Evolutionary conservation across 2,797 vertebrate species (phyloP).

Genomic region (Numenius phaeopus): DNA sequence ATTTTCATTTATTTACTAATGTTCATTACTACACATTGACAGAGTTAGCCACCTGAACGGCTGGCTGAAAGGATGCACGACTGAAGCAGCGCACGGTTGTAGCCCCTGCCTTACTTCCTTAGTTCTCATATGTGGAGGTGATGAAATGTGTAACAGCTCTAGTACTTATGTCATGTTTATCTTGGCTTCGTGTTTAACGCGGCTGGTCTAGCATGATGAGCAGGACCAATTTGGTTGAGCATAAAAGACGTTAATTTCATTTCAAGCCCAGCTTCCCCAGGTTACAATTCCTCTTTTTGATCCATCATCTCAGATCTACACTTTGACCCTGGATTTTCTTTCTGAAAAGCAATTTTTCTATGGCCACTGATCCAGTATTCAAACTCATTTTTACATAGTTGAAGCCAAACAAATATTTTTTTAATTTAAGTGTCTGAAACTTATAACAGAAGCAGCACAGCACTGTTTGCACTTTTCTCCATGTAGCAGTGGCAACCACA

Average conservation of each 20-base stretch:
- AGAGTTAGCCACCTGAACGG: background rate
- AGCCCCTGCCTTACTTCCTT: background rate
- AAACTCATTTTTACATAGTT: background rate
- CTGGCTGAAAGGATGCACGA: background rate
- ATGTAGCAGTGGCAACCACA: background rate
- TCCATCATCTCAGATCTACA: background rate
- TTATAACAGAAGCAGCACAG: background rate
- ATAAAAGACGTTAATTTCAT: background rate
- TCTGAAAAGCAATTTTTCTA: background rate
- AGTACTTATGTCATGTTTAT: background rate
- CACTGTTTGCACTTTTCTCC: background rate
- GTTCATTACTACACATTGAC: background rate
- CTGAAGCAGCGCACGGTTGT: background rate
- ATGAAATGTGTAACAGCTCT: background rate
- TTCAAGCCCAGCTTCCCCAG: background rate
- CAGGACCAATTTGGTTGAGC: background rate
- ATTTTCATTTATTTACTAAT: background rate
- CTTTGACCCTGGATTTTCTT: background rate
- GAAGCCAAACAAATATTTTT: background rate
- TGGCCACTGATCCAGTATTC: background rate
- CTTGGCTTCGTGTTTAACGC: background rate
- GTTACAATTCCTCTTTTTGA: background rate
- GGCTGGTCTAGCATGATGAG: background rate
- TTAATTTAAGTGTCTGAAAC: background rate
- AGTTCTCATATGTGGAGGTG: background rate